Evolutionary conservation across 2,797 vertebrate species (phyloP), one percentile per base, ranked within the genome.

Genomic region (Eupleurogrammus muticus): DNA sequence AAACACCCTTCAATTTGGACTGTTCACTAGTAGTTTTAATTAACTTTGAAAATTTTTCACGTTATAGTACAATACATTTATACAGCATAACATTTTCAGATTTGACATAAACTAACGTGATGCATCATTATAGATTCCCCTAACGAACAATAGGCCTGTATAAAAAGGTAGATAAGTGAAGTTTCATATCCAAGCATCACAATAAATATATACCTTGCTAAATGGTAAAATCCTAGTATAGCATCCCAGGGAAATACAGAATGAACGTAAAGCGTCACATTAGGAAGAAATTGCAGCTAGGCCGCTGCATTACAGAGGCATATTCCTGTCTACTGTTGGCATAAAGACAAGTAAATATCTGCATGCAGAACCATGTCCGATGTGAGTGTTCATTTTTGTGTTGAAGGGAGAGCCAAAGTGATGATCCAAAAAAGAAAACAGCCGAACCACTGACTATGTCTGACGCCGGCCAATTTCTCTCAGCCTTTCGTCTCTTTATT

Each of bases 401-500:
- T 79, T 66, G 75, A 77, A 59, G 46, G 44, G 36, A 77, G 77
- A 82, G 88, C 88, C 88, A 87, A 82, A 75, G 75, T 66, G 48
- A 66, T 76, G 80, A 83, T 82, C 68, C 77, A 82, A 83, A 86
- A 77, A 86, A 82, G 82, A 86, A 77, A 86, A 71, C 75, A 83
- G 77, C 81, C 67, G 74, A 86, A 78, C 76, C 81, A 71, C 79
- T 68, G 77, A 86, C 81, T 81, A 77, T 1, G 32, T 44, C 73
- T 71, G 72, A 82, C 38, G 68, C 85, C 5, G 67, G 82, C 83
- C 87, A 86, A 87, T 79, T 87, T 81, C 75, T 86, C 75, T 80
- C 77, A 36, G 77, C 87, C 77, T 81, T n/a, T 81, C 79, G 77
- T 86, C 82, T 77, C 75, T 86, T 83, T 84, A 83, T 86, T 78